Evolutionary conservation across 2,888 invertebrate genomes (phyloP).

Genomic region (Apodemia zela): DNA sequence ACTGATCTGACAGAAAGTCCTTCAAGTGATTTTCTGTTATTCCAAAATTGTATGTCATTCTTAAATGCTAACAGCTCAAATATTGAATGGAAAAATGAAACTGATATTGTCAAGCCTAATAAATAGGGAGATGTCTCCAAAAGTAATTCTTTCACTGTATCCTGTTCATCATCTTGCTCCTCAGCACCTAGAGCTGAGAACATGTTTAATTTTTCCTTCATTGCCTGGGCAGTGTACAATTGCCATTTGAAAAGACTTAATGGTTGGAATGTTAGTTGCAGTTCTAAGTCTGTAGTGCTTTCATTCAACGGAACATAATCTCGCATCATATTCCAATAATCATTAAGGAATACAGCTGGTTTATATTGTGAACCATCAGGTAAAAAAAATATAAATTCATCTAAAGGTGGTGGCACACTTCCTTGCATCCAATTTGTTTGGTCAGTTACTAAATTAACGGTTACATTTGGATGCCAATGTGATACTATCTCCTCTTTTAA

Average conservation of each 20-base stretch:
- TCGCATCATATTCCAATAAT: constrained; percentile 98
- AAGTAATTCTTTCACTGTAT: constrained; percentile 94
- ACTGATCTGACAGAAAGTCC: constrained; percentile 98
- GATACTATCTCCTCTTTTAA: constrained; percentile 94
- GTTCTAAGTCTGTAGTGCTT: constrained; percentile 85
- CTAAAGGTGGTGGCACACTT: constrained; percentile 93
- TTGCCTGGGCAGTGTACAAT: constrained; percentile 96
- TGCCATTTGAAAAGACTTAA: constrained; percentile 99
- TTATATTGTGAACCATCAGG: constrained; percentile 93
- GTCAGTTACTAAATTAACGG: constrained; percentile 96
- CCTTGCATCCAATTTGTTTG: constrained; percentile 97
- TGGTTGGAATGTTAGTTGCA: constrained; percentile 91
- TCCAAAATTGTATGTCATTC: constrained; percentile 99
- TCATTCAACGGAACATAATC: constrained; percentile 96
- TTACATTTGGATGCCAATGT: constrained; percentile 99
- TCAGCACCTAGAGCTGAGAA: constrained; percentile 83
- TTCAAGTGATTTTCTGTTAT: constrained; percentile 96
- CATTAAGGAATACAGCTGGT: constrained; percentile 96
- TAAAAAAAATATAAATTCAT: constrained; percentile 94
- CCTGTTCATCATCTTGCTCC: constrained; percentile 93
- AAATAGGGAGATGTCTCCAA: constrained; percentile 98
- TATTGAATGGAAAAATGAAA: constrained; percentile 97
- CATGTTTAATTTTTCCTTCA: constrained; percentile 92
- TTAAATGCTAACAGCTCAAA: constrained; percentile 99
- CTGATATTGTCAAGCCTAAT: constrained; percentile 92